A percentile compares a stretch with the other conserved stretches of the same genome.
Evolutionary conservation across 2,888 invertebrate genomes (phyloP).

Genomic region (Thymelicus lineola): DNA sequence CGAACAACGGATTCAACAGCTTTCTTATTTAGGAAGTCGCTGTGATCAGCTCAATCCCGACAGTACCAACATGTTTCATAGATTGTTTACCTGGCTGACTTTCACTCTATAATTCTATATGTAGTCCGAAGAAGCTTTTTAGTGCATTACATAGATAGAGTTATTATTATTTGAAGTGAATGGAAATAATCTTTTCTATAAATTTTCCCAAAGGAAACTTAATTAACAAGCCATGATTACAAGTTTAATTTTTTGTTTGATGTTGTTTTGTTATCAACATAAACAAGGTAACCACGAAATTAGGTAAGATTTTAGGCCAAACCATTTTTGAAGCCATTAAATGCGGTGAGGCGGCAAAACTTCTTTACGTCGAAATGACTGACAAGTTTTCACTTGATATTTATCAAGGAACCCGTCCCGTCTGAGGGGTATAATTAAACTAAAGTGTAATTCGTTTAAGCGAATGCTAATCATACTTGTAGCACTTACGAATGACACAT

Average conservation of each 20-base stretch:
- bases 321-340: constrained; percentile 28
- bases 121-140: no score
- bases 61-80: no score
- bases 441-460: constrained; percentile 37
- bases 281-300: constrained; percentile 2
- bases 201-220: no score
- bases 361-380: constrained; percentile 31
- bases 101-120: no score
- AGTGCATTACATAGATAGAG: no score
- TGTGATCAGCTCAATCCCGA: no score
- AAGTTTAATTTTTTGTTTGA: not conserved
- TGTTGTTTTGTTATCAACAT: not conserved
- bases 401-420: constrained; percentile 31
- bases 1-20: no score
- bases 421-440: constrained; percentile 34
- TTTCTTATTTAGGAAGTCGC: no score
- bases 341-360: constrained; percentile 33
- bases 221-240: not conserved
- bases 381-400: constrained; percentile 38
- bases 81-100: no score
- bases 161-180: not conserved
- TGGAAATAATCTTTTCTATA: not conserved
- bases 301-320: constrained; percentile 12
- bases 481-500: constrained; percentile 35
- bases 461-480: constrained; percentile 38